Percentiles rank a stretch among this genome's conserved stretches.
These are phyloP conservation scores for Cladopsammia gracilis DNA, from an alignment of 64 coral and sea anemone genomes.

Conservation along the genomic window DNA sequence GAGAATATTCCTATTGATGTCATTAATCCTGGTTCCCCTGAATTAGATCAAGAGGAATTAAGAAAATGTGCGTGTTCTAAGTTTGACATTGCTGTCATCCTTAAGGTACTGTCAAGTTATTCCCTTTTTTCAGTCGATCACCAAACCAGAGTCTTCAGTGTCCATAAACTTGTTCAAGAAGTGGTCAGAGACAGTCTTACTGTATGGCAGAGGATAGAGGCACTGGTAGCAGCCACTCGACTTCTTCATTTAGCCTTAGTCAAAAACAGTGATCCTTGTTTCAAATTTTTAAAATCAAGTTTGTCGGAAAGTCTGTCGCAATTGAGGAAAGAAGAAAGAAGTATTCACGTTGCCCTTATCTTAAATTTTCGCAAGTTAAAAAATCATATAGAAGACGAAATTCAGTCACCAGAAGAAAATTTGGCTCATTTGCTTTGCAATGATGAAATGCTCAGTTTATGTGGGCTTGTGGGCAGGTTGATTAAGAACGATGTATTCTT, in stretches of 20 bases:
- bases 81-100: background rate
- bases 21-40: slow-evolving; percentile 56
- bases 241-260: background rate
- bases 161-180: slow-evolving; percentile 65
- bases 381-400: background rate
- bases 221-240: background rate
- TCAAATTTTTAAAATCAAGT: background rate
- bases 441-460: background rate
- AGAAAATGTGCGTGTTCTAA: background rate
- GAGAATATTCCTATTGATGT: slow-evolving; percentile 51
- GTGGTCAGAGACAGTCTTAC: slow-evolving; percentile 21
- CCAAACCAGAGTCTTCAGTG: background rate
- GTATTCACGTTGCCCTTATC: background rate
- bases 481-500: background rate
- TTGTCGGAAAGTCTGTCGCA: background rate
- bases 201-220: background rate
- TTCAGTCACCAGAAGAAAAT: background rate
- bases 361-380: slow-evolving; percentile 1
- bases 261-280: background rate
- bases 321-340: background rate
- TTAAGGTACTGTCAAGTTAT: slow-evolving; percentile 30
- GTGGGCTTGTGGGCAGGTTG: background rate
- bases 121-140: slow-evolving; percentile 26
- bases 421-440: background rate
- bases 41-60: slow-evolving; percentile 43